A percentile compares a stretch with the other conserved stretches of the same genome.
phyloP scores from a whole-genome alignment of 2,888 invertebrate genomes.

The Hartigia nigra region DNA sequence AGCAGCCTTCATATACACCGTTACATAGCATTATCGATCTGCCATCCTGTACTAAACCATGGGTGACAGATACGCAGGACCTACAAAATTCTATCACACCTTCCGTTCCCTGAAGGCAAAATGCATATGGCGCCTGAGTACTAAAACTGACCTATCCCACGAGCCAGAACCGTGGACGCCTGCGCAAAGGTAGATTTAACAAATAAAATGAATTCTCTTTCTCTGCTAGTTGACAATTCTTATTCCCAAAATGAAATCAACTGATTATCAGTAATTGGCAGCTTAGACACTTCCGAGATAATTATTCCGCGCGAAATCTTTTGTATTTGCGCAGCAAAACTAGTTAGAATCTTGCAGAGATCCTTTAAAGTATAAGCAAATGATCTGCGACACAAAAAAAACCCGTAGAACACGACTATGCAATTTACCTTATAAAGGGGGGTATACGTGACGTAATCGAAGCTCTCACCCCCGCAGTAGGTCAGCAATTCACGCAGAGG shows the following conservation, averaged over 20 bases:
- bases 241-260: neutral
- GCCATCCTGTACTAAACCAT: neutral
- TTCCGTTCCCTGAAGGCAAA: neutral
- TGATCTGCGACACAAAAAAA: neutral
- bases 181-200: neutral
- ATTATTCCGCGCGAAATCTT: no score
- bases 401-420: neutral
- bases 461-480: conserved; percentile 34
- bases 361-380: neutral
- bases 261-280: neutral
- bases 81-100: neutral
- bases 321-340: neutral
- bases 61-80: neutral
- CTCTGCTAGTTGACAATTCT: neutral
- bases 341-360: neutral
- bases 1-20: neutral
- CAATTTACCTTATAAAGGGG: conserved; percentile 52
- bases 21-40: neutral
- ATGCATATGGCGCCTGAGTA: neutral
- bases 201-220: neutral
- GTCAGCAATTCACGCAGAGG: conserved; percentile 11
- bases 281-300: neutral
- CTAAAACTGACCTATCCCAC: neutral
- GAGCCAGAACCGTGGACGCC: neutral
- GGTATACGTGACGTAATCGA: conserved; percentile 55